Conservation (phyloP, 2,888 invertebrate genomes). For the Amiota minor region DNA sequence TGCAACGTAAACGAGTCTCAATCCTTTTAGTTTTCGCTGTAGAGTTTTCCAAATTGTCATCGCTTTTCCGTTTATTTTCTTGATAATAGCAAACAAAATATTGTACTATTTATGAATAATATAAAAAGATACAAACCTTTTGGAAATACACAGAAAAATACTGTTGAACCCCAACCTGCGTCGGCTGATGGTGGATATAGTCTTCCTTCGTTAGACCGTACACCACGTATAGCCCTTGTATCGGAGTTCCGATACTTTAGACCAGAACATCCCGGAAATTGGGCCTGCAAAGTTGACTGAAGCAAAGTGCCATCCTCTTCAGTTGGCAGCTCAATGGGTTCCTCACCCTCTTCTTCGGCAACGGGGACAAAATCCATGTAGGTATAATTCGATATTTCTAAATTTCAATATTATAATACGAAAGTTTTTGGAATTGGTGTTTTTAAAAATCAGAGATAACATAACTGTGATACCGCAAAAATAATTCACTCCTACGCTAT, state of each 20-base stretch:
- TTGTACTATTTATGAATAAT: not conserved
- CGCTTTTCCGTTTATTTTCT: constrained; percentile 96
- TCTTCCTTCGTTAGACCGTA: constrained; percentile 91
- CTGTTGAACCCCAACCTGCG: constrained; percentile 86
- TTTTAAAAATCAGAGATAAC: not conserved
- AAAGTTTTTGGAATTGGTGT: too few relatives aligned
- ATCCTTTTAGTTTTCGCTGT: constrained; percentile 96
- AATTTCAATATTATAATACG: too few relatives aligned
- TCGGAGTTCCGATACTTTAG: constrained; percentile 97
- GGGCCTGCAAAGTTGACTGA: constrained; percentile 94
- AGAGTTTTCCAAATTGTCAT: constrained; percentile 93
- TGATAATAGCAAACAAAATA: constrained; percentile 1
- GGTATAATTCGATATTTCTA: too few relatives aligned
- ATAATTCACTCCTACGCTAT: constrained; percentile 21
- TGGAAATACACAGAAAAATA: constrained; percentile 87
- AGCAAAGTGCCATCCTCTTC: constrained; percentile 94
- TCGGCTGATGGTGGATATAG: constrained; percentile 88
- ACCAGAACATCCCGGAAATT: constrained; percentile 98
- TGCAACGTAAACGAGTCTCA: constrained; percentile 92
- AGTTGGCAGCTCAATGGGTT: constrained; percentile 96
- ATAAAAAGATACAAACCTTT: constrained; percentile 75
- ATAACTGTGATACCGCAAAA: too few relatives aligned
- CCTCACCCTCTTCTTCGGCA: constrained; percentile 95
- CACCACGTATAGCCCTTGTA: constrained; percentile 88
- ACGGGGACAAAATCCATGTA: constrained; percentile 83